phyloP scores from a whole-genome alignment of 2,888 invertebrate species.

The Aphidoletes aphidimyza region DNA sequence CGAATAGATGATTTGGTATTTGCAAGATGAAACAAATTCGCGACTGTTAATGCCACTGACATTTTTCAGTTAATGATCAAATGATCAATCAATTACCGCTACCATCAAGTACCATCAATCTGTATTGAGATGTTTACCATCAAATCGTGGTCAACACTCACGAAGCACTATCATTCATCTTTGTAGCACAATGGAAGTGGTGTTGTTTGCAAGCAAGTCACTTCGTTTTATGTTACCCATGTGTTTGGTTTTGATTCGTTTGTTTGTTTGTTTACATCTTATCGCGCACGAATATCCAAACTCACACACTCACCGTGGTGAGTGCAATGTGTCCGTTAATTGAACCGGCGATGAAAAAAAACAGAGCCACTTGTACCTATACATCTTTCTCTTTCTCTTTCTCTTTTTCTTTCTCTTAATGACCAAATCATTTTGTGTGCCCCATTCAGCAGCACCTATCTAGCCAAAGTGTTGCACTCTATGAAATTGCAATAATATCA shows the following conservation, averaged over 20 bases:
- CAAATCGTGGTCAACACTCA: background rate
- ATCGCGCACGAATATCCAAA: background rate
- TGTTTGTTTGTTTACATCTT: background rate
- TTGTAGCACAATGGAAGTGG: background rate
- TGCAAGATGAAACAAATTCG: background rate
- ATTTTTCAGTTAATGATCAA: background rate
- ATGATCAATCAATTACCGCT: constrained; percentile 4
- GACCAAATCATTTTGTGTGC: too few relatives aligned
- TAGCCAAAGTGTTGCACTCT: background rate
- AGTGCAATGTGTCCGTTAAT: background rate
- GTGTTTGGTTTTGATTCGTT: background rate
- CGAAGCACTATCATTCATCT: background rate
- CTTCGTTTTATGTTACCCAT: background rate
- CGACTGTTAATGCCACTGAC: background rate
- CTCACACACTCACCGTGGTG: background rate
- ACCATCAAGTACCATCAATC: background rate
- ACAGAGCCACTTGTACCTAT: background rate
- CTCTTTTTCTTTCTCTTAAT: background rate
- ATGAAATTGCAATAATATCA: background rate
- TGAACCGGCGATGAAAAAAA: constrained; percentile 14
- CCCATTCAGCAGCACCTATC: background rate
- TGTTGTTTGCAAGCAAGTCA: background rate
- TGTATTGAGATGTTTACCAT: background rate
- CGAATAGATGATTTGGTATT: background rate
- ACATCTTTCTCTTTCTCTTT: background rate